Percentiles rank a stretch among this genome's conserved stretches.
These are phyloP conservation scores for Frankliniella intonsa DNA, from an alignment of 2,888 invertebrate genomes.

Conservation along the genomic window DNA sequence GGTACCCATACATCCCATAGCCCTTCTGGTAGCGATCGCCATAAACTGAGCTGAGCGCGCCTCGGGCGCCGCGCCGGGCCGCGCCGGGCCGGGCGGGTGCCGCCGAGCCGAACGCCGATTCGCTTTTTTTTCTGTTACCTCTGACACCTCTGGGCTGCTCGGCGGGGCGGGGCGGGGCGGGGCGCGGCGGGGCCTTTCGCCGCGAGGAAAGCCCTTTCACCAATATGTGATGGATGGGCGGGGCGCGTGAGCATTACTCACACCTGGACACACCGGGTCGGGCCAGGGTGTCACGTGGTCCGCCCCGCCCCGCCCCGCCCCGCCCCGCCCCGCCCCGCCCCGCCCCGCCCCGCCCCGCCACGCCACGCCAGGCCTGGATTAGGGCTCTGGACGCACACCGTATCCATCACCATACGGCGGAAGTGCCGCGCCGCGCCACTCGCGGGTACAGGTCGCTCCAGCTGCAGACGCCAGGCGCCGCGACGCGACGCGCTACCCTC, in stretches of 20 bases:
- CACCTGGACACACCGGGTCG: not conserved
- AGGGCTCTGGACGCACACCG: not conserved
- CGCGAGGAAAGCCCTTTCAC: conserved; percentile 14
- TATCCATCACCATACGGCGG: conserved; percentile 9
- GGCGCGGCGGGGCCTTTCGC: not conserved
- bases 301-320: too few relatives aligned
- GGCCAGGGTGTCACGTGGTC: not conserved
- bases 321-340: not conserved
- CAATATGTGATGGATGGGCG: conserved; percentile 19
- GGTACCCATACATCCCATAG: too few relatives aligned
- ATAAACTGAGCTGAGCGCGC: too few relatives aligned
- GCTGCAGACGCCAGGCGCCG: not conserved
- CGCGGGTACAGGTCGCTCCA: not conserved
- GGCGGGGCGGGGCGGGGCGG: not conserved
- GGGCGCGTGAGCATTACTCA: not conserved
- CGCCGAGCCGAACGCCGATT: too few relatives aligned
- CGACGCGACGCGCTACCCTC: not conserved
- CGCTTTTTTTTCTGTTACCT: not conserved
- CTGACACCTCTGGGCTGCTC: not conserved
- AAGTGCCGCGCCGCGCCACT: conserved; percentile 1
- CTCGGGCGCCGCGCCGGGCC: too few relatives aligned
- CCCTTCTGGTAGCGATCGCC: too few relatives aligned
- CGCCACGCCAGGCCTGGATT: not conserved
- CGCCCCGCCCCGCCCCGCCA: not conserved
- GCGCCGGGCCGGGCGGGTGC: too few relatives aligned